Evolutionary conservation across 2,888 invertebrate genomes (phyloP), one percentile per base, ranked within the genome.

Genomic region (Cosmia trapezina): DNA sequence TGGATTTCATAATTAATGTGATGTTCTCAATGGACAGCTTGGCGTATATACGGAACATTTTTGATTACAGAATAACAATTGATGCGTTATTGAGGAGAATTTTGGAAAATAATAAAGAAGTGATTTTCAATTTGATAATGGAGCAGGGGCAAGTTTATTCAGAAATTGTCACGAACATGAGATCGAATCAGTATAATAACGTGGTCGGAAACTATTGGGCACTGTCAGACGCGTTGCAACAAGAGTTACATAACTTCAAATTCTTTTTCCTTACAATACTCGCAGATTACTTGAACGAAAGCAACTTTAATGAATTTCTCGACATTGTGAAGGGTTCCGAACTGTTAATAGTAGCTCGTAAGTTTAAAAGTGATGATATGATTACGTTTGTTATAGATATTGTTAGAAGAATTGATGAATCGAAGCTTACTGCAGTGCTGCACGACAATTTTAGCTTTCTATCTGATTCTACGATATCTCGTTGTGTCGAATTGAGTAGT

Each of bases 1-100:
- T 59, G 7, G 28, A 57, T n/a, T 59, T 66, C 19, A 66, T 66
- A 45, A 43, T 68, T 6, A 43, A 68, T 12, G 67, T 1, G 17
- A 49, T 70, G 9, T 70, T 66, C 41, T 19, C 51, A 19, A 19
- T 22, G 1, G 37, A 70, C 1, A 47, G 6, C n/a, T n/a, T 49
- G 0, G 4, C 4, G 6, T 22, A 56, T 14, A 14, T 65, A 1
- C 14, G 37, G 2, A 56, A 56, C 19, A 67, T 70, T 41, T 49
- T 70, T 22, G 68, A 49, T 49, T 9, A 45, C 11, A 68, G 57
- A 57, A n/a, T 70, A 5, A 11, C 12, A 7, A 67, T 9, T 8
- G 57, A 70, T 2, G 12, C n/a, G 11, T 11, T 19, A 17, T 33
- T 69, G 33, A 28, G n/a, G n/a, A n/a, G 11, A 6, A 43, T 33